Conservation (phyloP, 2,888 invertebrate species). For the Drosophila suboccidentalis region DNA sequence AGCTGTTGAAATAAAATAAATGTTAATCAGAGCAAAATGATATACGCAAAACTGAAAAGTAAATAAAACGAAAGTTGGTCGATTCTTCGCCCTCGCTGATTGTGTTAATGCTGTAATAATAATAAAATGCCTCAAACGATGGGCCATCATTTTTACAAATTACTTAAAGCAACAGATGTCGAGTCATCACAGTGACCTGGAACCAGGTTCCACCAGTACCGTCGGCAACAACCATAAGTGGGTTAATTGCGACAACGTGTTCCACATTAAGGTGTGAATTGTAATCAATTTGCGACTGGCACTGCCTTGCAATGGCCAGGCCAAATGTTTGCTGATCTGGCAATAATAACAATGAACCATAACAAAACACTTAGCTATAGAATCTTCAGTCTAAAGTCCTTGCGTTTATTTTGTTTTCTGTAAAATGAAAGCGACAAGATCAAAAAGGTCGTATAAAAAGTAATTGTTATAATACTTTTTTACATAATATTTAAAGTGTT, state of each 20-base stretch:
- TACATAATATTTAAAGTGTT: too few species aligned
- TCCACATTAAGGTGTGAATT: constrained; percentile 68
- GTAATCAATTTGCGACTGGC: constrained; percentile 58
- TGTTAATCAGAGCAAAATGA: too few species aligned
- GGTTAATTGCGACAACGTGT: constrained; percentile 62
- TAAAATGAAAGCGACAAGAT: too few species aligned
- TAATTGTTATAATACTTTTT: too few species aligned
- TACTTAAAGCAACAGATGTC: constrained; percentile 50
- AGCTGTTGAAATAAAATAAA: too few species aligned
- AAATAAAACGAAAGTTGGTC: constrained; percentile 38
- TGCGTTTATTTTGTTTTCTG: background rate
- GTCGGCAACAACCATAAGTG: constrained; percentile 37
- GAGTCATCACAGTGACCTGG: constrained; percentile 43
- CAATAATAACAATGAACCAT: constrained; percentile 10
- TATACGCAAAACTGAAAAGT: constrained; percentile 1
- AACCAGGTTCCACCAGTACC: constrained; percentile 26
- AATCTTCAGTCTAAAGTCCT: constrained; percentile 1
- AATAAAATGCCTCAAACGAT: constrained; percentile 62
- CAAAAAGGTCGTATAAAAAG: too few species aligned
- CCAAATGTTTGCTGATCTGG: constrained; percentile 45
- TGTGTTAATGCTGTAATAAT: constrained; percentile 53
- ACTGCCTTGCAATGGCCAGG: constrained; percentile 25
- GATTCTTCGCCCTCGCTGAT: constrained; percentile 28
- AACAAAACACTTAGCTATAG: background rate
- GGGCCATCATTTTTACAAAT: constrained; percentile 68